Conservation (phyloP, 2,797 vertebrate species). For the Benthosema pterotum region DNA sequence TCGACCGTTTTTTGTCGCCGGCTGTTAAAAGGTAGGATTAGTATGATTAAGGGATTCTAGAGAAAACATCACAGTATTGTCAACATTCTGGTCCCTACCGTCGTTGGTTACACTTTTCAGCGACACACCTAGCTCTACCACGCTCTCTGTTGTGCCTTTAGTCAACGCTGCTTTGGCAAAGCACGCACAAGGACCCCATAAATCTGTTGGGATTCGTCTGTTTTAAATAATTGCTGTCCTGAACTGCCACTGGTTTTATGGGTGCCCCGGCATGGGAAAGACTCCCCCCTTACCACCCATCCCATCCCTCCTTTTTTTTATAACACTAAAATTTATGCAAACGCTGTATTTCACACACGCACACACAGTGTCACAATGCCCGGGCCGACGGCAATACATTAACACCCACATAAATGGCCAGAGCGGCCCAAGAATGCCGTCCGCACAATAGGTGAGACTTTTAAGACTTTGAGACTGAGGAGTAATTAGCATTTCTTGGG, state of each 20-base stretch:
- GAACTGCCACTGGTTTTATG: constrained; percentile 72
- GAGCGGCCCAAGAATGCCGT: constrained; percentile 66
- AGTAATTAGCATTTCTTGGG: constrained; percentile 72
- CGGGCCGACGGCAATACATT: constrained; percentile 80
- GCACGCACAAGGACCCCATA: constrained; percentile 66
- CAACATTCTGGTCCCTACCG: neutral
- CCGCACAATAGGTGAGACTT: constrained; percentile 75
- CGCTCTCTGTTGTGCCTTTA: constrained; percentile 66
- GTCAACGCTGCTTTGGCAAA: constrained; percentile 55
- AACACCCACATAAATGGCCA: constrained; percentile 75
- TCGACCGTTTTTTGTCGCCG: no score
- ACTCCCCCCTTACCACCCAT: constrained; percentile 30
- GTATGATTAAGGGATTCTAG: no score
- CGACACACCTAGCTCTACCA: constrained; percentile 5
- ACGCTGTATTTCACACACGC: constrained; percentile 70
- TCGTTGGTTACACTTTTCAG: constrained; percentile 1
- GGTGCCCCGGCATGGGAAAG: constrained; percentile 67
- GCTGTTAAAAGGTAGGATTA: no score
- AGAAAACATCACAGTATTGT: no score
- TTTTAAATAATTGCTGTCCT: constrained; percentile 73
- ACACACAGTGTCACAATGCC: constrained; percentile 62
- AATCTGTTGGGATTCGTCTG: constrained; percentile 76
- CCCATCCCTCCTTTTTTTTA: constrained; percentile 26
- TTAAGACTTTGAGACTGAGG: constrained; percentile 69
- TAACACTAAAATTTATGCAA: constrained; percentile 74